A percentile compares a stretch with the other conserved stretches of the same genome.
Conservation (phyloP, 2,797 vertebrate species). For the Sebastolobus alascanus region DNA sequence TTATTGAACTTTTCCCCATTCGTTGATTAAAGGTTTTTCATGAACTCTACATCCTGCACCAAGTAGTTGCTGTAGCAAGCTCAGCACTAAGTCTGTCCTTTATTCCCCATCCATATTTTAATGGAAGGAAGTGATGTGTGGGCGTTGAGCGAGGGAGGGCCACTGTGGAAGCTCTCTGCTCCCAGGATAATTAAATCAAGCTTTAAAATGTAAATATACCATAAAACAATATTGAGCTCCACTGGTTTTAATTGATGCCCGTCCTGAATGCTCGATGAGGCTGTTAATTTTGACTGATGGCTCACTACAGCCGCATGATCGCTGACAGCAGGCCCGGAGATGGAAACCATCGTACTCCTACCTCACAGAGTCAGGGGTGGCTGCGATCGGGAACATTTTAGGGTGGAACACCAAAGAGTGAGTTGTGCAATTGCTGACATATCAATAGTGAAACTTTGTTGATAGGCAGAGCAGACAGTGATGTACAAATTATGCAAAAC, state of each 20-base stretch:
- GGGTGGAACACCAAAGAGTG: background rate
- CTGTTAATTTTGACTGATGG: constrained; percentile 83
- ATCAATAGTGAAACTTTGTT: background rate
- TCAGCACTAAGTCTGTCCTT: constrained; percentile 57
- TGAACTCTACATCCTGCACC: constrained; percentile 6
- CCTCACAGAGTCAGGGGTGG: constrained; percentile 8
- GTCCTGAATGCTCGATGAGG: constrained; percentile 73
- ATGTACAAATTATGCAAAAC: background rate
- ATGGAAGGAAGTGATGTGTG: constrained; percentile 67
- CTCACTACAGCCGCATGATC: constrained; percentile 59
- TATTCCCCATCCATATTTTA: constrained; percentile 64
- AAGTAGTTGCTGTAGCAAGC: constrained; percentile 29
- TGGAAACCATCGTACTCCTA: constrained; percentile 36
- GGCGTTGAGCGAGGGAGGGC: constrained; percentile 63
- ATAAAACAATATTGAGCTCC: constrained; percentile 85
- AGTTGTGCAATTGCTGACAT: background rate
- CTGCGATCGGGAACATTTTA: constrained; percentile 5
- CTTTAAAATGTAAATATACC: constrained; percentile 86
- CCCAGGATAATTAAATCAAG: constrained; percentile 82
- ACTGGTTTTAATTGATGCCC: constrained; percentile 81
- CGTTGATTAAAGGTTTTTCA: constrained; percentile 11
- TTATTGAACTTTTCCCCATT: background rate
- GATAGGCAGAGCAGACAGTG: background rate
- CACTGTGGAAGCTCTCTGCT: constrained; percentile 64
- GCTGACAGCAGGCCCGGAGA: constrained; percentile 55